phyloP scores from a whole-genome alignment of 2,113 vertebrate species.

The Nestor notabilis region DNA sequence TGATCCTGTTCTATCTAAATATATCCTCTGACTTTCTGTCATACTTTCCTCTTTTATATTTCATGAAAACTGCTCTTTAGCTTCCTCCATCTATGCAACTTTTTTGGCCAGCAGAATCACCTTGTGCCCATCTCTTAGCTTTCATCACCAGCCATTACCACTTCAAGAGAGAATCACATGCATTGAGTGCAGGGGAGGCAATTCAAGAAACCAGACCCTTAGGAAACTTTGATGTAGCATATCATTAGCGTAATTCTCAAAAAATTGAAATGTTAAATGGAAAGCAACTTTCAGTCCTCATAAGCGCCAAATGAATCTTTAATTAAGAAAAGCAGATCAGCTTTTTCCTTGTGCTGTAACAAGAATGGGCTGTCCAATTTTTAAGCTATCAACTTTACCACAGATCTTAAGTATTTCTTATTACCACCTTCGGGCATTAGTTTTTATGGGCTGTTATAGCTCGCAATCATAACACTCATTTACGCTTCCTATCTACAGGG shows the following conservation, averaged over 20 bases:
- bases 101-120: slow-evolving; percentile 28
- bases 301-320: neutral
- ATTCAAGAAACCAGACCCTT: neutral
- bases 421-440: neutral
- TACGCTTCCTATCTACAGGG: neutral
- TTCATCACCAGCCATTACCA: slow-evolving; percentile 15
- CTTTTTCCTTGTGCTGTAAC: neutral
- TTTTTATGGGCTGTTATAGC: neutral
- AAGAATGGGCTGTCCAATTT: neutral
- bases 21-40: slow-evolving; percentile 55
- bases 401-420: neutral
- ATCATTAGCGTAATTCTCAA: neutral
- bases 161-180: slow-evolving; percentile 8
- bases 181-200: neutral
- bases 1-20: slow-evolving; percentile 59
- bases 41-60: slow-evolving; percentile 13
- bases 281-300: neutral
- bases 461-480: neutral
- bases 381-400: neutral
- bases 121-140: slow-evolving; percentile 7
- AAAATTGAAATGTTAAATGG: neutral
- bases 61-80: slow-evolving; percentile 43
- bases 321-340: neutral
- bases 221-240: neutral
- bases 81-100: neutral